Percentiles rank a stretch among this genome's conserved stretches.
Evolutionary conservation across 2,888 invertebrate species (phyloP).

Genomic region (Caenorhabditis uteleia): DNA sequence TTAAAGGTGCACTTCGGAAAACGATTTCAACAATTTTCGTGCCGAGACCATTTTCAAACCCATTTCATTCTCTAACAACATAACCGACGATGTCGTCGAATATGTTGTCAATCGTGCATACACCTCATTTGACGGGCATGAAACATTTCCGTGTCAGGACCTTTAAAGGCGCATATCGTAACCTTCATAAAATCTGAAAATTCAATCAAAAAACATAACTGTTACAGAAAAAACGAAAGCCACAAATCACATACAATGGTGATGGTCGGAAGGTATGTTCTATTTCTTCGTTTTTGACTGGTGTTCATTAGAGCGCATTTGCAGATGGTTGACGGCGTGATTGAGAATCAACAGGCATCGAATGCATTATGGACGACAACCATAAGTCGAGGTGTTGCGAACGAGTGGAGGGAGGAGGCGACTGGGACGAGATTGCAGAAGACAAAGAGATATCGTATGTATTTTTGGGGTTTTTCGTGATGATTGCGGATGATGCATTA

Average conservation of each 20-base stretch:
- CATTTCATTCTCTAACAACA: too few relatives aligned
- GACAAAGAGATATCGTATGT: constrained; percentile 41
- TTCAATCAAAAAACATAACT: constrained; percentile 1
- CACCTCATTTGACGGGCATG: too few relatives aligned
- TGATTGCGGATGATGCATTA: too few relatives aligned
- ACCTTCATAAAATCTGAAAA: too few relatives aligned
- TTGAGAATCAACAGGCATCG: constrained; percentile 28
- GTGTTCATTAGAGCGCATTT: neutral
- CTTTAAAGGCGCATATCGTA: too few relatives aligned
- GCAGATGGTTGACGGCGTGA: constrained; percentile 38
- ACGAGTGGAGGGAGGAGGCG: constrained; percentile 47
- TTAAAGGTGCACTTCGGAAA: too few relatives aligned
- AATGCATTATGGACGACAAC: constrained; percentile 50
- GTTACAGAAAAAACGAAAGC: constrained; percentile 40
- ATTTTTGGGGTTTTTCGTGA: too few relatives aligned
- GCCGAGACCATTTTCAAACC: too few relatives aligned
- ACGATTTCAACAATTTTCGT: too few relatives aligned
- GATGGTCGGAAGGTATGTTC: constrained; percentile 42
- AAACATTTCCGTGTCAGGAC: too few relatives aligned
- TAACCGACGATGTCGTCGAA: too few relatives aligned
- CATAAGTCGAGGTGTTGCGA: constrained; percentile 46
- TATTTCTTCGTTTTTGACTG: neutral
- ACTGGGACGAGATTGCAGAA: constrained; percentile 40
- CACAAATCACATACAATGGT: constrained; percentile 36
- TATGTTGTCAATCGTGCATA: too few relatives aligned